Evolutionary conservation across 2,113 vertebrate genomes (phyloP), one percentile per base, ranked within the genome.

Genomic region (Microtus montanus): DNA sequence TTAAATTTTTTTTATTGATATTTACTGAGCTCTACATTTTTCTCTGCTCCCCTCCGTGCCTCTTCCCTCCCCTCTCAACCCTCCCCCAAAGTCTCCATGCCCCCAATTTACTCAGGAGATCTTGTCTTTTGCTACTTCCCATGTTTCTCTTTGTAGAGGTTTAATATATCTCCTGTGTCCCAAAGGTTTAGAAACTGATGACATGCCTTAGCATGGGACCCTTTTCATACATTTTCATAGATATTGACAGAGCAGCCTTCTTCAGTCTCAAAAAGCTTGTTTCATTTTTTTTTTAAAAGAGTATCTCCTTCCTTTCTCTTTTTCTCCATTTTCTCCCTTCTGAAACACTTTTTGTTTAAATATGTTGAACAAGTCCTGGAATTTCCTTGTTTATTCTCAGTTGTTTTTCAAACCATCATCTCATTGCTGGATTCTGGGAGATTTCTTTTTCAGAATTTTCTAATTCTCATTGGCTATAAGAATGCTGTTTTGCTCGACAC

Each of bases 371-470:
- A 74, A 47, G 7, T 79, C 38, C 7, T 83, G 5, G 64, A 68
- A 74, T 54, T 87, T 75, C 15, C 5, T 78, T 63, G 7, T 44
- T 73, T 30, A 38, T 4, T 41, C 44, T 74, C 7, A 61, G 4
- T 28, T 66, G 9, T 61, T 96, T 95, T 74, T 15, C 6, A 87
- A 24, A 35, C 0, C 11, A 90, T 85, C 74, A 44, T 64, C 2
- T 75, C 89, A 79, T 74, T 71, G 63, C 14, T 85, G 8, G n/a
- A 33, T 70, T 87, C 47, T 54, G 49, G 30, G 44, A 84, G 49
- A 47, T 74, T 92, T 78, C 35, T 49, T 95, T 71, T 85, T 64
- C 15, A 84, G 85, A 89, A 82, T 58, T 87, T 93, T 93, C 47
- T 64, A 64, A 64, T 41, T 61, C 77, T 79, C 14, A 26, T 71